Evolutionary conservation across 2,113 vertebrate species (phyloP).

Genomic region (Lampris megalopsis): DNA sequence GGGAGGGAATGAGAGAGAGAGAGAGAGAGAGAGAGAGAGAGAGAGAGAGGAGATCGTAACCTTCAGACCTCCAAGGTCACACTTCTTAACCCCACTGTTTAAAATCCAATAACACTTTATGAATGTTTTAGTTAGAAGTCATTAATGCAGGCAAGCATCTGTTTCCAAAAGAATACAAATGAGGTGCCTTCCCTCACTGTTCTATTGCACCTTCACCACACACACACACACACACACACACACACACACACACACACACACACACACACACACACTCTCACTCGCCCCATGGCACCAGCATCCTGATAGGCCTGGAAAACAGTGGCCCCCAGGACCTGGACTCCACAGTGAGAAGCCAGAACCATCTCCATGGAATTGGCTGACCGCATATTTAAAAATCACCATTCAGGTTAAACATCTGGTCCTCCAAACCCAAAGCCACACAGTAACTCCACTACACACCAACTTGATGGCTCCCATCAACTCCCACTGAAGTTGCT

Average conservation of each 20-base stretch:
- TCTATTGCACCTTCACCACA: constrained; percentile 46
- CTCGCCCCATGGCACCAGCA: constrained; percentile 54
- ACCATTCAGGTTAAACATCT: constrained; percentile 69
- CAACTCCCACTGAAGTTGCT: constrained; percentile 25
- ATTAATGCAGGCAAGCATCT: constrained; percentile 81
- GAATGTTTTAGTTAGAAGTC: constrained; percentile 81
- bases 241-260: neutral
- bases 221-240: constrained; percentile 6
- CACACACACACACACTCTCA: constrained; percentile 20
- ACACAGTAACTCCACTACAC: constrained; percentile 39
- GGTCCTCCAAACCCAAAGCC: constrained; percentile 55
- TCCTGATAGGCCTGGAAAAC: constrained; percentile 61
- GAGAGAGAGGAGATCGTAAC: constrained; percentile 67
- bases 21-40: constrained; percentile 49
- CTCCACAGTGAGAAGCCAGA: constrained; percentile 49
- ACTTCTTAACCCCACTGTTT: constrained; percentile 80
- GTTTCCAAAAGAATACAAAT: constrained; percentile 80
- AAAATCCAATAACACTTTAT: constrained; percentile 84
- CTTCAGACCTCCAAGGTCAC: constrained; percentile 76
- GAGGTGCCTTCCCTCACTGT: constrained; percentile 62
- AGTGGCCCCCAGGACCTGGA: constrained; percentile 62
- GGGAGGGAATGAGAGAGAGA: constrained; percentile 50
- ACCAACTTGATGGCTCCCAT: constrained; percentile 39
- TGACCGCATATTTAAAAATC: constrained; percentile 66
- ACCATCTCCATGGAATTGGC: constrained; percentile 62